A percentile compares a stretch with the other conserved stretches of the same genome.
These are phyloP conservation scores for Thripadectes ignobilis DNA, from an alignment of 2,797 vertebrate genomes.

Conservation along the genomic window DNA sequence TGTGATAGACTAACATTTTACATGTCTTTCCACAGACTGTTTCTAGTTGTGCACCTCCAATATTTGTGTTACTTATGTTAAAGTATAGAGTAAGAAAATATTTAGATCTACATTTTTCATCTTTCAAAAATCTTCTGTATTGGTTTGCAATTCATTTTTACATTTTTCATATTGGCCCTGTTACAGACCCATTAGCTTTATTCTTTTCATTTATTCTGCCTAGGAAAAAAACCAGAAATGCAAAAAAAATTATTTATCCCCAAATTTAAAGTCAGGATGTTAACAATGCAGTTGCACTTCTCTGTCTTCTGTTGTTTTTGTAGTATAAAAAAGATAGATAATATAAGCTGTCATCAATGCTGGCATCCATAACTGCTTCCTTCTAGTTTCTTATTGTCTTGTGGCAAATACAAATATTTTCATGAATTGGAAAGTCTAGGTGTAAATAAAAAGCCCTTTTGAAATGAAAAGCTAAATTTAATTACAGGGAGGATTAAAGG, in stretches of 20 bases:
- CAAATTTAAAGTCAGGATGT: not conserved
- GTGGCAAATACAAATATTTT: not conserved
- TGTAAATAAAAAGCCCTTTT: not conserved
- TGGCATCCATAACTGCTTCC: not conserved
- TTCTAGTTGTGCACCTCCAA: not conserved
- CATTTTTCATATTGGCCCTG: not conserved
- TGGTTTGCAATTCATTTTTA: not conserved
- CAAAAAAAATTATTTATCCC: not conserved
- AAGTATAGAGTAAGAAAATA: not conserved
- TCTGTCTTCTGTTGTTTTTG: not conserved
- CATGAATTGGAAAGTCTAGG: not conserved
- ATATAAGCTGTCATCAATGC: not conserved
- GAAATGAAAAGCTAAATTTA: not conserved
- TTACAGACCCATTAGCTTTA: not conserved
- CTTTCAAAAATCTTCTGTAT: not conserved
- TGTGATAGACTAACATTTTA: not conserved
- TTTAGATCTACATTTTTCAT: not conserved
- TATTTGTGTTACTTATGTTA: not conserved
- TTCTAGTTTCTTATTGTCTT: not conserved
- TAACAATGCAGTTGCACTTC: fast-evolving
- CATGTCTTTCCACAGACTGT: not conserved
- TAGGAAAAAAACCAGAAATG: not conserved
- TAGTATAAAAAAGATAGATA: not conserved
- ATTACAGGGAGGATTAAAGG: not conserved
- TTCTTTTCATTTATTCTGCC: not conserved